These are phyloP conservation scores for Danio tinwini DNA, from an alignment of 2,797 vertebrate species.

Conservation along the genomic window DNA sequence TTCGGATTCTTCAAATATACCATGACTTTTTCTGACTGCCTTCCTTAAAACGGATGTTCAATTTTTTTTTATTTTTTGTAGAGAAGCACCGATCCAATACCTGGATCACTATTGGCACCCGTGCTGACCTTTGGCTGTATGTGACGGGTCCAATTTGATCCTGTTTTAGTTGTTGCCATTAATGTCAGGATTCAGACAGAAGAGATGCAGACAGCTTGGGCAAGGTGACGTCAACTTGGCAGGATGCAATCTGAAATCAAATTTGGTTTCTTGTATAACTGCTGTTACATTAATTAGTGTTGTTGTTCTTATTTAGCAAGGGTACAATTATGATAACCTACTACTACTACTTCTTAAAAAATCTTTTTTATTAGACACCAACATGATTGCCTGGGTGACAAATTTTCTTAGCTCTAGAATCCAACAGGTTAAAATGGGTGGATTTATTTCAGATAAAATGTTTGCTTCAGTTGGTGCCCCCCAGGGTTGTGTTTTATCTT, in stretches of 20 bases:
- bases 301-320: not conserved
- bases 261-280: not conserved
- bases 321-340: not conserved
- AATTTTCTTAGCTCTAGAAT: no score
- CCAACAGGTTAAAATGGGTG: no score
- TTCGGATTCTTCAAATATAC: conserved; percentile 32
- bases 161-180: conserved; percentile 8
- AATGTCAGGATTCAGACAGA: conserved; percentile 1
- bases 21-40: conserved; percentile 4
- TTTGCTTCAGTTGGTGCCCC: no score
- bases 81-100: not conserved
- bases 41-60: conserved; percentile 3
- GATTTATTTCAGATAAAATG: no score
- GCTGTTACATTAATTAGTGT: not conserved
- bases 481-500: no score
- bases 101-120: conserved; percentile 1
- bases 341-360: no score
- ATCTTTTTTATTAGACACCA: no score
- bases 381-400: no score
- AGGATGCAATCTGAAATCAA: not conserved
- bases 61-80: conserved; percentile 3
- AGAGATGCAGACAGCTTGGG: conserved; percentile 11
- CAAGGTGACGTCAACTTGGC: not conserved
- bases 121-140: not conserved
- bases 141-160: conserved; percentile 23